Evolutionary conservation across 2,113 vertebrate species (phyloP).

Genomic region (Steatornis caripensis): DNA sequence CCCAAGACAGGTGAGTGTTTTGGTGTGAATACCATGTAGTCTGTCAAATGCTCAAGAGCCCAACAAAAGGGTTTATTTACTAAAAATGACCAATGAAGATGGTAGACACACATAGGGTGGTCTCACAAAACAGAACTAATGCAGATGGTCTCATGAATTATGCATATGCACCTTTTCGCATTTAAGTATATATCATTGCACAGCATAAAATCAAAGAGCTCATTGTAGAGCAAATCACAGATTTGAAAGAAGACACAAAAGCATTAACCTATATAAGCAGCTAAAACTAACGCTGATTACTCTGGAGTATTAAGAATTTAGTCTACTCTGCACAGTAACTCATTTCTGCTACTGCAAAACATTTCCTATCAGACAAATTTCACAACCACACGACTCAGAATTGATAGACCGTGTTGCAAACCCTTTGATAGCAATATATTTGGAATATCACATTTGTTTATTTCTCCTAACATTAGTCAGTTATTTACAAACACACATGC

Average conservation of each 20-base stretch:
- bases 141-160: background rate
- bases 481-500: background rate
- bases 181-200: background rate
- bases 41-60: background rate
- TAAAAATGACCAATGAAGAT: background rate
- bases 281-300: background rate
- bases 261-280: constrained; percentile 6
- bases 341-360: background rate
- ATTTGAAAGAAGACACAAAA: background rate
- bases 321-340: background rate
- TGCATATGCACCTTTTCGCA: background rate
- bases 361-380: background rate
- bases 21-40: background rate
- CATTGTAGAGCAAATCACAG: background rate
- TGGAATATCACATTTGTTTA: background rate
- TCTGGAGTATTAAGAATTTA: background rate
- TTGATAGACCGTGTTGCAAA: background rate
- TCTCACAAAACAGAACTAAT: background rate
- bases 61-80: background rate
- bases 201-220: background rate
- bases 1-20: background rate
- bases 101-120: background rate
- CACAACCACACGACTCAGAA: background rate
- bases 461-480: background rate
- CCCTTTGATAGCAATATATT: background rate